Percentiles rank a stretch among this genome's conserved stretches.
These are phyloP conservation scores for Dexiosoma caninum DNA, from an alignment of 2,888 invertebrate genomes.

Conservation along the genomic window DNA sequence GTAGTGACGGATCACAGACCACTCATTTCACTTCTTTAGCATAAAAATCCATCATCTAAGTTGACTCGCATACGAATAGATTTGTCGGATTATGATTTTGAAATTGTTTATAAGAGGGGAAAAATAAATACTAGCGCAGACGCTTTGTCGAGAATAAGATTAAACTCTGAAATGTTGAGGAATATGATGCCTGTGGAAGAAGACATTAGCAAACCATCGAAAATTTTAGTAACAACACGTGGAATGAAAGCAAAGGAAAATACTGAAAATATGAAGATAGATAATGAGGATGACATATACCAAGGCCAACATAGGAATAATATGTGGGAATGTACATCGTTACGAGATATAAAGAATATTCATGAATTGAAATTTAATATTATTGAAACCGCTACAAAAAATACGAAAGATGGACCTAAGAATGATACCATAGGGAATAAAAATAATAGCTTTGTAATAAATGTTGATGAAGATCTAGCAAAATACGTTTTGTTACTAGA, in stretches of 20 bases:
- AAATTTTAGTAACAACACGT: not conserved
- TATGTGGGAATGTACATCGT: constrained; percentile 14
- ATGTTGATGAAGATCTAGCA: constrained; percentile 26
- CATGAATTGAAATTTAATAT: constrained; percentile 15
- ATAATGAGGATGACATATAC: too few species aligned
- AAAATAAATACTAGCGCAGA: not conserved
- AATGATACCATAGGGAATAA: not conserved
- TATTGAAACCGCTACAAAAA: constrained; percentile 1
- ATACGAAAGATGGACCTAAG: not conserved
- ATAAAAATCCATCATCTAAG: not conserved
- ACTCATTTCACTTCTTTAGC: not conserved
- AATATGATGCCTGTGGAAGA: not conserved
- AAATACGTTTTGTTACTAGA: constrained; percentile 36
- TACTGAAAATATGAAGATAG: not conserved
- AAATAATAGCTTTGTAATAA: constrained; percentile 15
- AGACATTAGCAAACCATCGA: not conserved
- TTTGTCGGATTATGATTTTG: constrained; percentile 64
- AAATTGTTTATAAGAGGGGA: constrained; percentile 58
- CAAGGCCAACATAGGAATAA: too few species aligned
- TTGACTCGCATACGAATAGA: not conserved
- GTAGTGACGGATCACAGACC: constrained; percentile 47
- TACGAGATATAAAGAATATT: constrained; percentile 15
- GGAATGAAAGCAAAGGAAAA: not conserved
- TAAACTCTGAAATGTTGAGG: not conserved
- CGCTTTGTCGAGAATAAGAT: not conserved